Evolutionary conservation across 1,140 invertebrate genomes (phyloP).

Genomic region (Lethrus apterus): DNA sequence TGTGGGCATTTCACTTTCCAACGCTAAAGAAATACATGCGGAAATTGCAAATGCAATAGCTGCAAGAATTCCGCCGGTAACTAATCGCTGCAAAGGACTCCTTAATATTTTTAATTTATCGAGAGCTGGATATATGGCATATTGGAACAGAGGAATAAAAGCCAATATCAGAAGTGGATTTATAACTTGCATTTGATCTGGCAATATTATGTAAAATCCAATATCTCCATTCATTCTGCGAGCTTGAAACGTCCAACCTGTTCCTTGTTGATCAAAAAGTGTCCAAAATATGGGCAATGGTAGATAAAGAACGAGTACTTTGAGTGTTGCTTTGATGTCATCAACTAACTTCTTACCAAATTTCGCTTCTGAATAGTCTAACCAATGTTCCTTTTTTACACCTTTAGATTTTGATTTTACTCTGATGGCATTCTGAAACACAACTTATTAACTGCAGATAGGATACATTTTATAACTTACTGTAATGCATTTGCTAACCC

Average conservation of each 20-base stretch:
- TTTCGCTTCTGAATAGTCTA: conserved; percentile 72
- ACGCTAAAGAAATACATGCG: conserved; percentile 43
- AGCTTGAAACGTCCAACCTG: conserved; percentile 92
- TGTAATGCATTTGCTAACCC: conserved; percentile 66
- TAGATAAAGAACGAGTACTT: conserved; percentile 68
- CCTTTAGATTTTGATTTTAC: conserved; percentile 42
- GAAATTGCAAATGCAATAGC: conserved; percentile 81
- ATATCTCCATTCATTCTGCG: conserved; percentile 80
- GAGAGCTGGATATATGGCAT: conserved; percentile 51
- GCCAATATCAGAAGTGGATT: conserved; percentile 80
- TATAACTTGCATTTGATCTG: conserved; percentile 85
- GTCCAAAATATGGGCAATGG: conserved; percentile 89
- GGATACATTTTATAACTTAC: conserved; percentile 71
- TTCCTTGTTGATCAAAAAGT: conserved; percentile 82
- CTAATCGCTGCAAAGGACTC: conserved; percentile 68
- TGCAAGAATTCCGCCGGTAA: conserved; percentile 75
- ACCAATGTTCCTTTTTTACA: conserved; percentile 61
- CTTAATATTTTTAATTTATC: conserved; percentile 51
- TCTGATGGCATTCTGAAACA: conserved; percentile 42
- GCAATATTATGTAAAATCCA: conserved; percentile 60
- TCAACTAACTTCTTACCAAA: conserved; percentile 60
- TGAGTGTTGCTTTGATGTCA: conserved; percentile 68
- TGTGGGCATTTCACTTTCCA: conserved; percentile 58
- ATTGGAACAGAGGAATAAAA: conserved; percentile 84
- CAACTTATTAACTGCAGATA: too few species aligned